These are phyloP conservation scores for Vanessa cardui DNA, from an alignment of 2,888 invertebrate genomes.

Conservation along the genomic window DNA sequence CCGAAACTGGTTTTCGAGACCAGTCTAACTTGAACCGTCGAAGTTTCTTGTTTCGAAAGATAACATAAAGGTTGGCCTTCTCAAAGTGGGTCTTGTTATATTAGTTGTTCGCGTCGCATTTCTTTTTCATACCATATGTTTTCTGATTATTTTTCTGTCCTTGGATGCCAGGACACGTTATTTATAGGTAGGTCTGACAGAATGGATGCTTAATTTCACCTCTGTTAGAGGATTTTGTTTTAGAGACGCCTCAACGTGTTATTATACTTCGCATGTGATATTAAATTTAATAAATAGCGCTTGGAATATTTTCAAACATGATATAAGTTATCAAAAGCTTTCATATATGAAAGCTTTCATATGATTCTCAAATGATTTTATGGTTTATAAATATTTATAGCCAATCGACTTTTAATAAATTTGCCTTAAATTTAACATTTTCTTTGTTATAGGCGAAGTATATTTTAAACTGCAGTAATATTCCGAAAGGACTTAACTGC, in stretches of 20 bases:
- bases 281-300: background rate
- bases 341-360: too few species aligned
- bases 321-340: too few species aligned
- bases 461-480: too few species aligned
- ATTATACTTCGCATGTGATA: background rate
- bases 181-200: slow-evolving; percentile 42
- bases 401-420: too few species aligned
- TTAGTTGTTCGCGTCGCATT: slow-evolving; percentile 60
- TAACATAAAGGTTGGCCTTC: slow-evolving; percentile 61
- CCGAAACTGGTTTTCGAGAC: slow-evolving; percentile 52
- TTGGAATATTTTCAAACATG: too few species aligned
- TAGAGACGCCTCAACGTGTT: background rate
- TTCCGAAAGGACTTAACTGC: too few species aligned
- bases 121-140: slow-evolving; percentile 78
- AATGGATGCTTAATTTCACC: slow-evolving; percentile 33
- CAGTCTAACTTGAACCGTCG: slow-evolving; percentile 54
- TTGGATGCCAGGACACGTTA: slow-evolving; percentile 58
- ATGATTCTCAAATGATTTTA: too few species aligned
- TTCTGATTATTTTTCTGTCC: slow-evolving; percentile 77
- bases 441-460: too few species aligned
- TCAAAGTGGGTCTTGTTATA: slow-evolving; percentile 53
- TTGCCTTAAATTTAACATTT: too few species aligned
- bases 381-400: too few species aligned
- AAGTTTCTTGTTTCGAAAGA: slow-evolving; percentile 54
- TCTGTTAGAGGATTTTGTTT: slow-evolving; percentile 22